These are phyloP conservation scores for Musca domestica DNA, from an alignment of 1,140 invertebrate genomes.

Conservation along the genomic window DNA sequence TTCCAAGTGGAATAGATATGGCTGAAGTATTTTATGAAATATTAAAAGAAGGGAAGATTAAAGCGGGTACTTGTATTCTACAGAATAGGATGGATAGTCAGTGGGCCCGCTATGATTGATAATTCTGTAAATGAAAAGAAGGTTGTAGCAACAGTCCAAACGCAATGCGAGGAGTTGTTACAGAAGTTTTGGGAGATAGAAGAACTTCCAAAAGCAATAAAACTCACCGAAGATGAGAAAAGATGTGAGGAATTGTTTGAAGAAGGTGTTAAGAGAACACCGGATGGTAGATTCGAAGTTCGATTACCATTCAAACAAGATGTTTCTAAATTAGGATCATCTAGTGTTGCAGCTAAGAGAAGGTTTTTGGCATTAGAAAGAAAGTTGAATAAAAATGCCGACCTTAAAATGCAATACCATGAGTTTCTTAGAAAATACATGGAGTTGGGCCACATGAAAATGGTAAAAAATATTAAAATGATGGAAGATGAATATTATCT, in stretches of 20 bases:
- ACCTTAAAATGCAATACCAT: constrained; percentile 27
- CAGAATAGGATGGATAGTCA: constrained; percentile 32
- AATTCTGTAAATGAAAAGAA: neutral
- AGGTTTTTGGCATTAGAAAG: constrained; percentile 41
- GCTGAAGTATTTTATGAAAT: too few relatives aligned
- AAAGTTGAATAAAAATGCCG: constrained; percentile 36
- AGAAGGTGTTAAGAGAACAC: constrained; percentile 3
- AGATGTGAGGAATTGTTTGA: constrained; percentile 24
- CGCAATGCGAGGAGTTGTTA: constrained; percentile 24
- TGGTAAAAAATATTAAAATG: constrained; percentile 34
- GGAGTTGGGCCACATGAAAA: constrained; percentile 44
- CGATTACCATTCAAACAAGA: constrained; percentile 30
- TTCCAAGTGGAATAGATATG: too few relatives aligned
- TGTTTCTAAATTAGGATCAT: constrained; percentile 38
- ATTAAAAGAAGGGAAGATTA: too few relatives aligned
- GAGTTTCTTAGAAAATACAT: constrained; percentile 45
- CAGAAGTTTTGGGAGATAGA: constrained; percentile 39
- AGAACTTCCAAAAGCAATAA: constrained; percentile 22
- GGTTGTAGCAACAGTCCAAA: neutral
- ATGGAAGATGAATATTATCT: constrained; percentile 31
- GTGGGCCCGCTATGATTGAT: neutral
- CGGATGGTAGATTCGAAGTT: constrained; percentile 30
- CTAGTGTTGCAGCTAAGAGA: constrained; percentile 35
- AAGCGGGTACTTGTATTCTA: neutral
- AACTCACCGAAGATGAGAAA: constrained; percentile 20